These are phyloP conservation scores for Pissodes strobi DNA, from an alignment of 1,140 invertebrate species.

Conservation along the genomic window DNA sequence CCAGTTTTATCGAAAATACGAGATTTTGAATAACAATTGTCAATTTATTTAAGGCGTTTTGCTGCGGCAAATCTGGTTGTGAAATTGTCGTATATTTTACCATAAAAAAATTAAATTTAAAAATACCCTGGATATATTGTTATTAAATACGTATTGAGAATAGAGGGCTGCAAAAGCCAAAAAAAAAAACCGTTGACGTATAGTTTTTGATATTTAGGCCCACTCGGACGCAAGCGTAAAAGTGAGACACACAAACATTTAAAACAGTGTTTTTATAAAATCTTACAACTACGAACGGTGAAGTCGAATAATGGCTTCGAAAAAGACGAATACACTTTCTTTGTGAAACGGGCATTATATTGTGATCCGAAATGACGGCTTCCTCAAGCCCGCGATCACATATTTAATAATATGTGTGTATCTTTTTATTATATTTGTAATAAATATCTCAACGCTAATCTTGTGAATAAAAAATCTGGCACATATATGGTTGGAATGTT, in stretches of 20 bases:
- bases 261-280: slow-evolving; percentile 54
- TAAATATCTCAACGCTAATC: slow-evolving; percentile 28
- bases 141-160: too few relatives aligned
- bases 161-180: too few relatives aligned
- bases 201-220: neutral
- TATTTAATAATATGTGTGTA: slow-evolving; percentile 34
- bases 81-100: too few relatives aligned
- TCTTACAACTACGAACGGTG: slow-evolving; percentile 47
- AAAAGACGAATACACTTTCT: slow-evolving; percentile 37
- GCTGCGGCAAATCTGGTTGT: too few relatives aligned
- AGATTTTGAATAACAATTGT: too few relatives aligned
- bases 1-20: too few relatives aligned
- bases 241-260: slow-evolving; percentile 56
- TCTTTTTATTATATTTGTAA: slow-evolving; percentile 13
- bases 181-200: too few relatives aligned
- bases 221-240: slow-evolving; percentile 47
- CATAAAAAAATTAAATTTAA: too few relatives aligned
- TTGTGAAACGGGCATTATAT: slow-evolving; percentile 36
- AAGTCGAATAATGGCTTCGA: slow-evolving; percentile 45
- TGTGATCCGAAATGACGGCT: slow-evolving; percentile 39
- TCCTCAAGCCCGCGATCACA: slow-evolving; percentile 35
- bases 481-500: slow-evolving; percentile 60
- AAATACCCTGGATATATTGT: too few relatives aligned
- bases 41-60: too few relatives aligned
- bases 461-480: slow-evolving; percentile 57